These are phyloP conservation scores for Cossypha polioptera DNA, from an alignment of 2,797 vertebrate species.

Conservation along the genomic window DNA sequence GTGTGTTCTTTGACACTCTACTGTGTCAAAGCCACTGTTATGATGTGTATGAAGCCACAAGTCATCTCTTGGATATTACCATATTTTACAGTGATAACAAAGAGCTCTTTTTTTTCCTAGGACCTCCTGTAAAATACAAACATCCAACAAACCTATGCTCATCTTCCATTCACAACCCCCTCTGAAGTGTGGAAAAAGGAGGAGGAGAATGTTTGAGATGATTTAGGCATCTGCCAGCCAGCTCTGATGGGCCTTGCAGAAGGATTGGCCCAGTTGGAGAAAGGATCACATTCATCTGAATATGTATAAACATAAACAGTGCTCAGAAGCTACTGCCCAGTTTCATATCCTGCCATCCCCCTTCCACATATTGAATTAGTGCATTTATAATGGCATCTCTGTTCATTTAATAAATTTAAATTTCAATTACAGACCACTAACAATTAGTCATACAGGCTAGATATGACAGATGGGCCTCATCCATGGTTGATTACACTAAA, in stretches of 20 bases:
- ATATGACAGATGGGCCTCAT: conserved; percentile 63
- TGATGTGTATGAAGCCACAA: background rate
- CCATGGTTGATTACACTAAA: conserved; percentile 37
- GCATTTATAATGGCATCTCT: conserved; percentile 50
- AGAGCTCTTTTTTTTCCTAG: background rate
- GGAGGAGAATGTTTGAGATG: background rate
- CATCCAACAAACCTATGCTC: background rate
- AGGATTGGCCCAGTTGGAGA: background rate
- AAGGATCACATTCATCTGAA: conserved; percentile 20
- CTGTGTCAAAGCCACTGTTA: background rate
- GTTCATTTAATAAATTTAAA: conserved; percentile 62
- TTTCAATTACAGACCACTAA: conserved; percentile 57
- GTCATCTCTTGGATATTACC: background rate
- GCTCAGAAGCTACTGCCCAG: conserved; percentile 7
- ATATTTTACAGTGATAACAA: background rate
- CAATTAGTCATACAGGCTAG: conserved; percentile 49
- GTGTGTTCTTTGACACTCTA: background rate
- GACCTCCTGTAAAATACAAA: background rate
- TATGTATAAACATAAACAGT: conserved; percentile 29
- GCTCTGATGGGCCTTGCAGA: background rate
- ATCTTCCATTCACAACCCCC: background rate
- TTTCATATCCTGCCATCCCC: conserved; percentile 25
- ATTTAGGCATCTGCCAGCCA: background rate
- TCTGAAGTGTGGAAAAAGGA: background rate
- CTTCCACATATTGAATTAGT: conserved; percentile 15